A percentile compares a stretch with the other conserved stretches of the same genome.
These are phyloP conservation scores for Sapajus apella DNA, from an alignment of 2,113 vertebrate genomes.

Conservation along the genomic window DNA sequence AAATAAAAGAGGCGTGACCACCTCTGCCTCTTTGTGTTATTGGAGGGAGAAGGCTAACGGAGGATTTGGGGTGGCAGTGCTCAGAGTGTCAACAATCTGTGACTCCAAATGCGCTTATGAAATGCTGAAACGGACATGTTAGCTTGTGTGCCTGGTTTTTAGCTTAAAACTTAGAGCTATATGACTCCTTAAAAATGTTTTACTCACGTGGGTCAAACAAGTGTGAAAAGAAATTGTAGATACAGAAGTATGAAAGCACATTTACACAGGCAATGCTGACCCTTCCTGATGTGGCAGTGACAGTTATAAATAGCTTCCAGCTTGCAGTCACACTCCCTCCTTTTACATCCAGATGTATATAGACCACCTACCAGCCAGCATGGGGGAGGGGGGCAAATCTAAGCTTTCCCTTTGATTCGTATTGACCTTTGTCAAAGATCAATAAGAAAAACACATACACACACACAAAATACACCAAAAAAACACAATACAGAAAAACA, in stretches of 20 bases:
- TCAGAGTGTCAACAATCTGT: not conserved
- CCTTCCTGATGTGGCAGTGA: not conserved
- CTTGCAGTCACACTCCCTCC: not conserved
- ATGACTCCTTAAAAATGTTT: not conserved
- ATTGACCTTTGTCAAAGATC: no score
- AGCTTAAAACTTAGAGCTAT: not conserved
- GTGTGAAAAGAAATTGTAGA: slow-evolving; percentile 57
- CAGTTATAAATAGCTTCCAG: slow-evolving; percentile 54
- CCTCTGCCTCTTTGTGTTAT: not conserved
- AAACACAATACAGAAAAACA: no score
- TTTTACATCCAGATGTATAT: not conserved
- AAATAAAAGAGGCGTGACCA: not conserved
- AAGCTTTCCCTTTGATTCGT: not conserved
- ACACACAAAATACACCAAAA: no score
- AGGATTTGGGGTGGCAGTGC: not conserved
- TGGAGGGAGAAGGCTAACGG: not conserved
- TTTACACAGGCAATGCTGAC: slow-evolving; percentile 11
- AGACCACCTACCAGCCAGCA: not conserved
- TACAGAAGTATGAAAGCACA: not conserved
- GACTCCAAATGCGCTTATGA: not conserved
- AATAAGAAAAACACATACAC: no score
- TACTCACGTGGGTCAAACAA: slow-evolving; percentile 15
- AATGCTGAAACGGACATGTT: not conserved
- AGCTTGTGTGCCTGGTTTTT: not conserved
- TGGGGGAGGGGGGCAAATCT: not conserved